Conservation (phyloP, 1,140 invertebrate genomes). For the Laupala kohalensis region DNA sequence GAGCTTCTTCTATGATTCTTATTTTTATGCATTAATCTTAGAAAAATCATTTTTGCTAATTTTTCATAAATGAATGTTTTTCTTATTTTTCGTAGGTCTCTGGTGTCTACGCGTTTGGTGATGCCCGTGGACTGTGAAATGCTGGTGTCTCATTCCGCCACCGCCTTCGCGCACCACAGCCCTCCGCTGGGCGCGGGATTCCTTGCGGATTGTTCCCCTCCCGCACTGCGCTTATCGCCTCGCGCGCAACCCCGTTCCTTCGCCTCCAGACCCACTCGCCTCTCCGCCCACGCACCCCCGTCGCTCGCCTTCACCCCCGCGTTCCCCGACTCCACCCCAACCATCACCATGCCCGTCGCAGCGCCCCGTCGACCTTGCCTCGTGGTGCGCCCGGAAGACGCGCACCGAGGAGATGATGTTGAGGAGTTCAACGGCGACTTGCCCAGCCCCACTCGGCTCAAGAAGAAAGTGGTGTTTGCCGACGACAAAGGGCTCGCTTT, state of each 20-base stretch:
- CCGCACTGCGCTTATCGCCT: constrained; percentile 19
- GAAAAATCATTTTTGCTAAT: too few species aligned
- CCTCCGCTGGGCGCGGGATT: too few species aligned
- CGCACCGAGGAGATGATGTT: constrained; percentile 16
- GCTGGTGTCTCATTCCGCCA: too few species aligned
- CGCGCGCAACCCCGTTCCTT: constrained; percentile 23
- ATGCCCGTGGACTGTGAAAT: constrained; percentile 26
- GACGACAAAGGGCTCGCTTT: constrained; percentile 79
- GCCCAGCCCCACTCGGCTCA: constrained; percentile 34
- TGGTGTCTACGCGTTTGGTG: too few species aligned
- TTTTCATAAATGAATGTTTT: too few species aligned
- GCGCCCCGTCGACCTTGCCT: constrained; percentile 31
- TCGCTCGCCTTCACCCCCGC: constrained; percentile 21
- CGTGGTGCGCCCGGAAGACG: constrained; percentile 27
- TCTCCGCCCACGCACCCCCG: constrained; percentile 18
- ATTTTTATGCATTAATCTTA: too few species aligned
- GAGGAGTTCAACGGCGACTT: constrained; percentile 27
- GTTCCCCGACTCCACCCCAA: constrained; percentile 15
- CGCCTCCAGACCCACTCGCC: constrained; percentile 26
- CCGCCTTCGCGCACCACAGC: too few species aligned
- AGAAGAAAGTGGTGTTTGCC: constrained; percentile 86
- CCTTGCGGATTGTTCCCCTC: too few species aligned
- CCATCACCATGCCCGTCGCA: constrained; percentile 13
- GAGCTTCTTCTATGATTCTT: too few species aligned
- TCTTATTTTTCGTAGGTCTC: too few species aligned